Base-by-base conservation (phyloP, 2,797 vertebrate species). In the Leptodactylus fallax region DNA sequence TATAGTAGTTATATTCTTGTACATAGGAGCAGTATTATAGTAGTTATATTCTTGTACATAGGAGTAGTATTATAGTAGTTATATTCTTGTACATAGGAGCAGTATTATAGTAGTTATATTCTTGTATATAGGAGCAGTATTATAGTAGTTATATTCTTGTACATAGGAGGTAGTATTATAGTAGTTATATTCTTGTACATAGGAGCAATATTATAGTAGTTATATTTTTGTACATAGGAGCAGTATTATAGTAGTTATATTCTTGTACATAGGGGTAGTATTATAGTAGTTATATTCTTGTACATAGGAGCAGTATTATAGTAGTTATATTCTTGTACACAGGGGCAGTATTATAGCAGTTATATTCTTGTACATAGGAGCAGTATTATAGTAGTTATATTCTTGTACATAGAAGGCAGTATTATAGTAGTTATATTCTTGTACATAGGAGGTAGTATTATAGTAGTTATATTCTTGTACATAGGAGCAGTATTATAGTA, bases 401-500 rank as follows among this genome's bases (percentile, higher is more conserved):
- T 65, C 63, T 65, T 65, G 63, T 25, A 65, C 13, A 65, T 65
- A 65, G 63, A n/a, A 13, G 60, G 61, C 61, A 63, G 21, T 63
- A 63, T 63, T 63, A 63, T 63, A 63, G 61, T 63, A 63, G 61
- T 63, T n/a, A 65, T 65, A 65, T 65, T 65, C 23, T 12, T 65
- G n/a, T 65, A 65, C 13, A 65, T 65, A 65, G 63, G n/a, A 36
- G 11, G 63, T n/a, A 65, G 63, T 65, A 65, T 65, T 65, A 65
- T 65, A 65, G 63, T 65, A 65, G 63, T 65, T 65, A 65, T 65
- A 65, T 65, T 65, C 63, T 25, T 65, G 63, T 65, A 65, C 13
- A 65, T 65, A 65, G 63, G 63, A 25, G 63, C n/a, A 65, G 63
- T 65, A 65, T 65, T 65, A 65, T 65, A 65, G 63, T 65, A 65